Evolutionary conservation across 2,888 invertebrate species (phyloP).

Genomic region (Agapetus fuscipes): DNA sequence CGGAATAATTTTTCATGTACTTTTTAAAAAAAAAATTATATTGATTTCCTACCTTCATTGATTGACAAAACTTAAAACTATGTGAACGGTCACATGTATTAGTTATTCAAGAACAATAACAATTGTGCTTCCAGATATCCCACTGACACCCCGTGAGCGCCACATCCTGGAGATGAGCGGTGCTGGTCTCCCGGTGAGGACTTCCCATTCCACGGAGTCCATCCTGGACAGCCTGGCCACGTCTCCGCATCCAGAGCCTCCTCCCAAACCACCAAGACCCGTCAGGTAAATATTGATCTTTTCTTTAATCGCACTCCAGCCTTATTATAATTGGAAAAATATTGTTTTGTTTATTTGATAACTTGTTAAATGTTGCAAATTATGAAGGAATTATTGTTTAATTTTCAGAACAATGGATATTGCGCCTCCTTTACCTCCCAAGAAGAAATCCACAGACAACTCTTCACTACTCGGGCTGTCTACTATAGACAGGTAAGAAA

Average conservation of each 20-base stretch:
- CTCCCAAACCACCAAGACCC: slow-evolving; percentile 84
- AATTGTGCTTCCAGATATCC: slow-evolving; percentile 78
- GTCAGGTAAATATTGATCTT: slow-evolving; percentile 39
- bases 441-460: slow-evolving; percentile 51
- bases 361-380: no score
- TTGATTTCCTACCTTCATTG: no score
- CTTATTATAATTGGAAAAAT: no score
- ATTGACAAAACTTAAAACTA: no score
- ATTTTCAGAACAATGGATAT: slow-evolving; percentile 48
- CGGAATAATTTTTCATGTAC: no score
- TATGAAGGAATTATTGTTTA: no score
- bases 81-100: no score
- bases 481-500: slow-evolving; percentile 50
- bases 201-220: slow-evolving; percentile 75
- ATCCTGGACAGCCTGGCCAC: slow-evolving; percentile 47
- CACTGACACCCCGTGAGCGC: slow-evolving; percentile 69
- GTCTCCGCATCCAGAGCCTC: slow-evolving; percentile 46
- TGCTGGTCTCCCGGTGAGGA: slow-evolving; percentile 48
- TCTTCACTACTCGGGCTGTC: slow-evolving; percentile 45
- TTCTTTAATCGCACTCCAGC: slow-evolving; percentile 19
- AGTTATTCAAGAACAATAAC: no score
- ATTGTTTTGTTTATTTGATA: no score
- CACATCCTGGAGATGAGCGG: slow-evolving; percentile 53
- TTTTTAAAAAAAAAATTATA: no score
- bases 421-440: slow-evolving; percentile 73